Evolutionary conservation across 2,797 vertebrate species (phyloP).

Genomic region (Rhinatrema bivittatum): DNA sequence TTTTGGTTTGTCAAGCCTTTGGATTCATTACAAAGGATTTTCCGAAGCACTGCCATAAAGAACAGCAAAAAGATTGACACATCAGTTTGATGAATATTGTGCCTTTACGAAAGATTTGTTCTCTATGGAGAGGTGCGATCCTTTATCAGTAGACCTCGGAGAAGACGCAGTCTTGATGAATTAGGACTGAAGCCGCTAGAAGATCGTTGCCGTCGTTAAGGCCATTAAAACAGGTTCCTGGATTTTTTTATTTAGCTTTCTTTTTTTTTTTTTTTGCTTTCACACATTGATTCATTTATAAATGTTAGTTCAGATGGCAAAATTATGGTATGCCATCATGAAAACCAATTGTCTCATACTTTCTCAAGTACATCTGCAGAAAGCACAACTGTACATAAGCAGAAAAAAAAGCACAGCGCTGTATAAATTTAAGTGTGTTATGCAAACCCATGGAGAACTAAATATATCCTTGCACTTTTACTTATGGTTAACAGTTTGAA

Average conservation of each 20-base stretch:
- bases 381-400: constrained; percentile 21
- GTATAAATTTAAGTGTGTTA: constrained; percentile 49
- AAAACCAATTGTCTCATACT: constrained; percentile 27
- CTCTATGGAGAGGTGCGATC: constrained; percentile 2
- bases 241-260: too few species aligned
- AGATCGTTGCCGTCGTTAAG: too few species aligned
- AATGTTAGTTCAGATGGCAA: constrained; percentile 4
- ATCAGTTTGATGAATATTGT: constrained; percentile 3
- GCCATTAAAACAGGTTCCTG: too few species aligned
- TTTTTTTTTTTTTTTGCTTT: too few species aligned
- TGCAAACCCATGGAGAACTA: constrained; percentile 54
- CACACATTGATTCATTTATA: too few species aligned
- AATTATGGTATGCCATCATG: constrained; percentile 33
- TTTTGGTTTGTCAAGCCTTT: not conserved
- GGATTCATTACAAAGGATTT: constrained; percentile 2
- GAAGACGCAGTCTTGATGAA: too few species aligned
- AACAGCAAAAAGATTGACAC: constrained; percentile 3
- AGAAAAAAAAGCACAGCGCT: constrained; percentile 14
- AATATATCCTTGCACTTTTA: constrained; percentile 57
- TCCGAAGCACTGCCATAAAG: constrained; percentile 1
- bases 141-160: constrained; percentile 16
- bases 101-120: not conserved
- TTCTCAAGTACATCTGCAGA: constrained; percentile 1
- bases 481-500: constrained; percentile 42
- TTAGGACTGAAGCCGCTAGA: too few species aligned